Percentiles rank a stretch among this genome's conserved stretches.
These are phyloP conservation scores for Chalcis sispes DNA, from an alignment of 2,888 invertebrate species.

Conservation along the genomic window DNA sequence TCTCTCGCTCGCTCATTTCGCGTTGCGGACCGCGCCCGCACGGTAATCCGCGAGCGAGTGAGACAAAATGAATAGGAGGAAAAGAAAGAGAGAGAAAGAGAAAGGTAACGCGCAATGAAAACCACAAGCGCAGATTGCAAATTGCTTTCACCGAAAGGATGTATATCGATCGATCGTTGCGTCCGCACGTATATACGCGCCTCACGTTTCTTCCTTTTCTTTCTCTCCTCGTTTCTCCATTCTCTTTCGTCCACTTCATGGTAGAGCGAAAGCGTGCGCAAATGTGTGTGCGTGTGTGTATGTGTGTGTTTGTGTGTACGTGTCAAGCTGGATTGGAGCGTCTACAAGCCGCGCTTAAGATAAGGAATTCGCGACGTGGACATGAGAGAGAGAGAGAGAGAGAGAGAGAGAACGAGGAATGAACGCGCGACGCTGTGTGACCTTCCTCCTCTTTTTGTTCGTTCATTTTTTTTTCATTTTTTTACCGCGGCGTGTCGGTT, in stretches of 20 bases:
- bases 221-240: constrained; percentile 41
- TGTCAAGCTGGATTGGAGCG: constrained; percentile 7
- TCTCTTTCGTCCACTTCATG: constrained; percentile 14
- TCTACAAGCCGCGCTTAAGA: not conserved
- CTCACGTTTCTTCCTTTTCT: constrained; percentile 17
- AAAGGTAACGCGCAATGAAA: not conserved
- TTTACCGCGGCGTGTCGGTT: no score
- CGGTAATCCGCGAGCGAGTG: constrained; percentile 46
- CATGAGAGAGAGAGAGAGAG: no score
- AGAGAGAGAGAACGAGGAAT: no score
- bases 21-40: constrained; percentile 18
- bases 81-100: constrained; percentile 2
- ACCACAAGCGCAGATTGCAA: constrained; percentile 51
- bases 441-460: no score
- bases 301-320: no score
- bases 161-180: constrained; percentile 57
- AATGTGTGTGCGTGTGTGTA: not conserved
- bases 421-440: not conserved
- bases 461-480: no score
- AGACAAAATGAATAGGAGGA: constrained; percentile 18
- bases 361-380: not conserved
- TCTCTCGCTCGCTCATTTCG: constrained; percentile 11
- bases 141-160: constrained; percentile 52
- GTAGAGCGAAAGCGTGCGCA: no score
- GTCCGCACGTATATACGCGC: no score